Base-by-base conservation (phyloP, 2,113 vertebrate genomes). In the Pica pica region DNA sequence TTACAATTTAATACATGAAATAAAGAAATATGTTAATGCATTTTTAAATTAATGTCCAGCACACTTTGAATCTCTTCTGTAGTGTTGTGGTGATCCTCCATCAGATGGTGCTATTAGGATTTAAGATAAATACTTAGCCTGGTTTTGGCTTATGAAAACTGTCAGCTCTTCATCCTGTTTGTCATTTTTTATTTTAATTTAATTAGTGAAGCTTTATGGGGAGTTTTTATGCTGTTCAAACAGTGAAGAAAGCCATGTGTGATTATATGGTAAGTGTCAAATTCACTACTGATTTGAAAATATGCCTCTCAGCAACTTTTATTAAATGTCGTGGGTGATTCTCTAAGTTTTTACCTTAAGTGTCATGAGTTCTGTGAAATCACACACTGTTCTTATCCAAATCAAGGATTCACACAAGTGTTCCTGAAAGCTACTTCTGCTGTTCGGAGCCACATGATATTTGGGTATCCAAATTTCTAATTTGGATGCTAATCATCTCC, bases 101-200 rank as follows among this genome's bases (percentile, higher is more conserved):
- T 95, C 91, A 96, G 96, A 90, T 97, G 95, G 94, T 91, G 87
- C 92, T 97, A 27, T 92, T 95, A 92, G 91, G 84, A 90, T 83
- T 97, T 76, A 37, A 94, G 81, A 96, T 78, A 83, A 87, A 33
- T 52, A 24, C 28, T 74, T 41, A 91, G 65, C 28, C 79, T 69
- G 24, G 17, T 70, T 85, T 90, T 68, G 3, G 2, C 20, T 77
- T 69, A 61, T 10, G 19, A 80, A 65, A 78, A 57, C 73, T 67
- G 52, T 57, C 76, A 78, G 64, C 41, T 75, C 28, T 74, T 94
- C 68, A 57, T 60, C 35, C 46, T 47, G 27, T 79, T 77, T 89
- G 63, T 63, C 3, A 52, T 71, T 79, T 94, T 86, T 56, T 69
- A 41, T 81, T 92, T 83, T 61, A 77, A 88, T 93, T 87, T 68